A percentile compares a stretch with the other conserved stretches of the same genome.
phyloP scores from a whole-genome alignment of 2,113 vertebrate species.

The Scopus umbretta region DNA sequence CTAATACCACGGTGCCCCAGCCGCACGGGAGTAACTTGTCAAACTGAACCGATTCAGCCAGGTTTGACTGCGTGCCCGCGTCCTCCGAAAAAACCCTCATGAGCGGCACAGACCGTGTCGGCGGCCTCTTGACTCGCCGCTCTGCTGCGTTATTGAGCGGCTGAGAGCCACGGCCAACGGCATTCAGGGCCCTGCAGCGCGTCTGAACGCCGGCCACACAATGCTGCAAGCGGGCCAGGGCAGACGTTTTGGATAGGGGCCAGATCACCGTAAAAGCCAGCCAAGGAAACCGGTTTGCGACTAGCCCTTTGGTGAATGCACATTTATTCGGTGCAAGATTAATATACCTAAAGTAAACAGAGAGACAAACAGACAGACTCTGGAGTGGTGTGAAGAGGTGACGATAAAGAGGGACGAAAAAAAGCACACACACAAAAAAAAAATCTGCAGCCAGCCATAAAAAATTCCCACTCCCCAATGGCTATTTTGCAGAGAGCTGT shows the following conservation, averaged over 20 bases:
- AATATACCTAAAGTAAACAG: background rate
- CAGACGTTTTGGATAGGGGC: background rate
- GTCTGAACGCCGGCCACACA: background rate
- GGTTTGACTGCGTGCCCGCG: background rate
- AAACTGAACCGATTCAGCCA: background rate
- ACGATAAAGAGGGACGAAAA: background rate
- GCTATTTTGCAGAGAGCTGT: constrained; percentile 4
- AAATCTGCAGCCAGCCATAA: background rate
- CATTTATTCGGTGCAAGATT: background rate
- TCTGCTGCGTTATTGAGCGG: background rate
- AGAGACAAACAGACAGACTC: background rate
- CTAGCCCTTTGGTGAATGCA: background rate
- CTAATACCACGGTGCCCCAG: background rate
- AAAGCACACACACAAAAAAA: background rate
- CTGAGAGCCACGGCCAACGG: background rate
- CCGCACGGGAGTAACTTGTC: background rate
- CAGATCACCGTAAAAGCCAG: background rate
- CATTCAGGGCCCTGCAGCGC: background rate
- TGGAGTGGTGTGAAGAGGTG: background rate
- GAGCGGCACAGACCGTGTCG: background rate
- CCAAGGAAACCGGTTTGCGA: background rate
- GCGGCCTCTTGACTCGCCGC: background rate
- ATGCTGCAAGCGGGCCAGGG: background rate
- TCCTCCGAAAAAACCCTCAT: background rate
- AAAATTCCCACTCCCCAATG: background rate